phyloP scores from a whole-genome alignment of 2,113 vertebrate species.

The Tonatia bakeri region DNA sequence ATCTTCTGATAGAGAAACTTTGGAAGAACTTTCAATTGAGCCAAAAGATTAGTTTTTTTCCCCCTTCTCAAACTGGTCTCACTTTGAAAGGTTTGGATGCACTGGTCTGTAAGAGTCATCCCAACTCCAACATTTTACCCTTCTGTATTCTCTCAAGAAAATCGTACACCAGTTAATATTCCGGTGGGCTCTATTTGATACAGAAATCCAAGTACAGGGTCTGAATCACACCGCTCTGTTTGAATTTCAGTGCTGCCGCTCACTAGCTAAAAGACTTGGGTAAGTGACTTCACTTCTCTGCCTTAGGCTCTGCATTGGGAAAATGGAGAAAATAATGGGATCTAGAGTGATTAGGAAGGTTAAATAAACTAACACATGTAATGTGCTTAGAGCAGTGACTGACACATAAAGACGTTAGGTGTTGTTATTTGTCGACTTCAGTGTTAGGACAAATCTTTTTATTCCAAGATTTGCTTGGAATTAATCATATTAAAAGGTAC shows the following conservation, averaged over 20 bases:
- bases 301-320: background rate
- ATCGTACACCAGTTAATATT: background rate
- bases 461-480: background rate
- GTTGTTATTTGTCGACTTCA: background rate
- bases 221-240: background rate
- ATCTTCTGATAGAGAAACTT: constrained; percentile 13
- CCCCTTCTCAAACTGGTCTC: background rate
- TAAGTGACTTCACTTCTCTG: background rate
- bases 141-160: background rate
- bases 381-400: background rate
- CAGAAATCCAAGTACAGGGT: background rate
- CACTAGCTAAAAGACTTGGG: background rate
- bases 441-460: background rate
- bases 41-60: background rate
- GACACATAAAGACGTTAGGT: background rate
- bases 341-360: background rate
- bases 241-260: background rate
- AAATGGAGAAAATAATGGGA: background rate
- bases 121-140: background rate
- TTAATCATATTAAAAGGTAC: background rate
- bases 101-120: background rate
- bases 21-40: background rate
- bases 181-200: background rate
- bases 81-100: background rate
- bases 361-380: background rate